Evolutionary conservation across 2,113 vertebrate genomes (phyloP), one percentile per base, ranked within the genome.

Genomic region (Eclectus roratus): DNA sequence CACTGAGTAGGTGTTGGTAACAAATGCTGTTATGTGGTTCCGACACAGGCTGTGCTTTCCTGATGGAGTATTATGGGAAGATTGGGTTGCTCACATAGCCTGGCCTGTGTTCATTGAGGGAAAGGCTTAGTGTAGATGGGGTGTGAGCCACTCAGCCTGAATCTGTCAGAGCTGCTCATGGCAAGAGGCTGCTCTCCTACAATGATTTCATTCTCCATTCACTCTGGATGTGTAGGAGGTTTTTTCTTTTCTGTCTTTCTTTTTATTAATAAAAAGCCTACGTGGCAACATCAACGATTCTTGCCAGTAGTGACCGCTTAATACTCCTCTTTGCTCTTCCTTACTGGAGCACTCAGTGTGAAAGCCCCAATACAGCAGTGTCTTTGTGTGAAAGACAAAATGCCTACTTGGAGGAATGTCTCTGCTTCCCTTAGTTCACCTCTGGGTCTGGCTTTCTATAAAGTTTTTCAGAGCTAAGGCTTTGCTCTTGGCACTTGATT

Each of bases 181-280:
- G 91, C 63, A 91, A 66, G 61, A 65, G 52, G 19, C 90, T 76
- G 47, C 55, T 52, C 18, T 58, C 68, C 37, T 11, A 94, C 85
- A 96, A 63, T 76, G 90, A 15, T 43, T 95, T 65, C 88, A 94
- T 97, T 96, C 90, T 96, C 61, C 50, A 65, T 90, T 95, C 80
- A 65, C 72, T 94, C 64, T 0, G 2, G 31, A 89, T 61, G 80
- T 53, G 77, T 71, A 68, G 76, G 94, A 93, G 87, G 41, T 1
- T 50, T 90, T 71, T 88, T 39, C 15, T 77, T 46, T 64, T 24
- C 9, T 52, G 58, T 35, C 9, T 44, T 85, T 33, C 37, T 52
- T 74, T 65, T 50, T 64, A 60, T 20, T 17, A 63, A 66, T 25
- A 68, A 33, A 15, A 94, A 89, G 82, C 47, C 77, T 94, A 86